These are phyloP conservation scores for Gastrophryne carolinensis DNA, from an alignment of 2,797 vertebrate genomes.

Conservation along the genomic window DNA sequence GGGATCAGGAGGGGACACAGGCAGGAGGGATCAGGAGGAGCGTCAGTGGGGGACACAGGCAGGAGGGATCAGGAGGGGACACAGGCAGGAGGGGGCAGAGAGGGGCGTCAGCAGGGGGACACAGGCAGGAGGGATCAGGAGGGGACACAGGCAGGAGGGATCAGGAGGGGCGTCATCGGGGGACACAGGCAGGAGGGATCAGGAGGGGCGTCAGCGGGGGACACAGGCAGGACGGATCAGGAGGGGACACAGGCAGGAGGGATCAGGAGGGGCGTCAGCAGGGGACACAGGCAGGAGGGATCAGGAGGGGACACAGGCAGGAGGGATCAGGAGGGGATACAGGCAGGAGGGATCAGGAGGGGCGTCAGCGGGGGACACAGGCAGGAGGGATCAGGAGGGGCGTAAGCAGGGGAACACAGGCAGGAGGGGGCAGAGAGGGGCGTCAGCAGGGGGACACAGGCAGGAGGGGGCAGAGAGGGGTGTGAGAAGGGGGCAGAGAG, in stretches of 20 bases:
- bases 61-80: too few species aligned
- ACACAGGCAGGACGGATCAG: not conserved
- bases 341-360: too few species aligned
- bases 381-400: too few species aligned
- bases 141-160: not conserved
- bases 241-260: not conserved
- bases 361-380: too few species aligned
- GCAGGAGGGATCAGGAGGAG: rapidly evolving
- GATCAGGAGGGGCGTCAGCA: too few species aligned
- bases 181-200: not conserved
- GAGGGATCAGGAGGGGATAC: not conserved
- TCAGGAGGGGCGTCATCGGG: not conserved
- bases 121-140: not conserved
- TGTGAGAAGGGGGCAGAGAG: not conserved
- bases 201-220: not conserved
- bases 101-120: not conserved
- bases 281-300: too few species aligned
- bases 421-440: not conserved
- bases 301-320: not conserved
- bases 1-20: rapidly evolving
- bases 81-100: not conserved
- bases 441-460: not conserved
- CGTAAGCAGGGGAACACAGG: not conserved
- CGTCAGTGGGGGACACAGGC: too few species aligned
- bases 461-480: not conserved